Percentiles rank a stretch among this genome's conserved stretches.
These are phyloP conservation scores for Amblyteles armatorius DNA, from an alignment of 2,888 invertebrate genomes.

Conservation along the genomic window DNA sequence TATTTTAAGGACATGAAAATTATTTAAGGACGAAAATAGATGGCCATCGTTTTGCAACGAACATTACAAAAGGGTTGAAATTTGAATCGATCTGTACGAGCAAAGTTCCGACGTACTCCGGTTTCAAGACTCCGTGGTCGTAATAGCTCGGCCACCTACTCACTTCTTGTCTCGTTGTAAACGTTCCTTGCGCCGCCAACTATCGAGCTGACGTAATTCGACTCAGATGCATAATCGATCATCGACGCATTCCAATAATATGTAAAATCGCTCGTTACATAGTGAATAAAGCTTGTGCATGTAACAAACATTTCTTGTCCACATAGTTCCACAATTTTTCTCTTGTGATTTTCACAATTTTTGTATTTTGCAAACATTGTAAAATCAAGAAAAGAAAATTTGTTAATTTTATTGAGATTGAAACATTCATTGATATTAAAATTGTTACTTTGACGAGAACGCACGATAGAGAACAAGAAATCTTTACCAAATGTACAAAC, in stretches of 20 bases:
- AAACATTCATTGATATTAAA: background rate
- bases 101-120: constrained; percentile 15
- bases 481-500: background rate
- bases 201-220: constrained; percentile 29
- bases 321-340: no score
- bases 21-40: background rate
- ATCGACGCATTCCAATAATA: constrained; percentile 12
- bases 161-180: constrained; percentile 14
- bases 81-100: constrained; percentile 23
- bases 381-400: background rate
- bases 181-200: constrained; percentile 23
- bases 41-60: background rate
- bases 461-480: no score
- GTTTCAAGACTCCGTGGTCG: constrained; percentile 6
- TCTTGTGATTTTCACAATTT: no score
- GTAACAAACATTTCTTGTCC: no score
- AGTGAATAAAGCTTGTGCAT: background rate
- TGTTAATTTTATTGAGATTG: no score
- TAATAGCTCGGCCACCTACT: constrained; percentile 39
- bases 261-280: background rate
- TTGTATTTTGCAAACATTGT: no score
- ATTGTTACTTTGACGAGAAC: no score
- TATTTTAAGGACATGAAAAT: no score
- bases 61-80: background rate
- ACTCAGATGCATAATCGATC: constrained; percentile 9